Conservation (phyloP, 2,113 vertebrate genomes). For the Pyrgilauda ruficollis region DNA sequence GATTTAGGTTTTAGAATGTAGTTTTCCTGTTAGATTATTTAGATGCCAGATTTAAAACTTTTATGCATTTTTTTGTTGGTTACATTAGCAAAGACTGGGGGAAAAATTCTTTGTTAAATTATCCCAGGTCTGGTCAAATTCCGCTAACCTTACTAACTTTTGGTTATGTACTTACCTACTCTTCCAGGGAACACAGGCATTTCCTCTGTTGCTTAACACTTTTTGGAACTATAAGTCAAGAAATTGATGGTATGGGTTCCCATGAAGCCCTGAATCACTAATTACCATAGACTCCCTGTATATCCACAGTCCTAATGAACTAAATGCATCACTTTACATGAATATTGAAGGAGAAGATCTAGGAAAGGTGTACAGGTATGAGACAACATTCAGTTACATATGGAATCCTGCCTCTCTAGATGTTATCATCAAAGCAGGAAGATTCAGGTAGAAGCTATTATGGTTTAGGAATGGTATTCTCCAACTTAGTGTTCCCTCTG, state of each 20-base stretch:
- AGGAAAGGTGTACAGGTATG: neutral
- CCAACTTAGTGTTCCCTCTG: neutral
- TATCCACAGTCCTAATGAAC: rapidly evolving
- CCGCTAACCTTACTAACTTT: neutral
- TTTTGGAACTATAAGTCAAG: neutral
- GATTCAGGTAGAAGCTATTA: neutral
- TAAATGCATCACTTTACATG: neutral
- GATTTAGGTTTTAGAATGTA: neutral
- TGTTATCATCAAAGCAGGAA: neutral
- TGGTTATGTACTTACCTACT: neutral
- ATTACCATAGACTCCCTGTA: neutral
- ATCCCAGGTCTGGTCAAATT: neutral
- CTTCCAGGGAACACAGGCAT: neutral
- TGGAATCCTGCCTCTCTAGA: neutral
- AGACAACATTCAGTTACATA: neutral
- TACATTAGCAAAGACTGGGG: neutral
- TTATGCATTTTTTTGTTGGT: neutral
- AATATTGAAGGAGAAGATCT: neutral
- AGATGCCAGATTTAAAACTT: neutral
- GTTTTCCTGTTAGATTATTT: neutral
- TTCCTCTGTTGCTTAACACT: neutral
- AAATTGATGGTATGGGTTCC: neutral
- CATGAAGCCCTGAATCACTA: neutral
- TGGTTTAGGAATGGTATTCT: neutral
- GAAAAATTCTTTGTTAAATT: neutral